Evolutionary conservation across 2,888 invertebrate genomes (phyloP), one percentile per base, ranked within the genome.

Genomic region (Eupithecia pulchellata): DNA sequence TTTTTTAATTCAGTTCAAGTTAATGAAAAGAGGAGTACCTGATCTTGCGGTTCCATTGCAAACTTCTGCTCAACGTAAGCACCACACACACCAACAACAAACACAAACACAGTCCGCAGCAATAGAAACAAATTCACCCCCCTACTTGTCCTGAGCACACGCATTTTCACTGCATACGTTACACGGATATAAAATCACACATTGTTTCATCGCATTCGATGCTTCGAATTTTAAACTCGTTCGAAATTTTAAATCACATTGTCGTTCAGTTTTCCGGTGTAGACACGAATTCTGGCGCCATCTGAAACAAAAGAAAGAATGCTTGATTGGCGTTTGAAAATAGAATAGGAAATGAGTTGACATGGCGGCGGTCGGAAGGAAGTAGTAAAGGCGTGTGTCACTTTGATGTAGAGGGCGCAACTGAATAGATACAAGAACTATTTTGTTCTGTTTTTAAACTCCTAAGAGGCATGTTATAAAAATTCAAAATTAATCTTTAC

Each of bases 21-120:
- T n/a, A n/a, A n/a, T n/a, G n/a, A n/a, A n/a, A n/a, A n/a, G n/a
- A n/a, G n/a, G n/a, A n/a, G n/a, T 71, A 90, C 96, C 91, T 93
- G 96, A 95, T 98, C 98, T 88, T 97, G 97, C 9, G 99, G 99
- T 87, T 99, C 97, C 95, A 97, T 97, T 60, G 97, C 97, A 91
- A 99, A 99, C 89, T 97, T 96, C 92, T 99, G 99, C 82, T 96
- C 96, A 62, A 86, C 86, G 78, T 82, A 86, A 81, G 93, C 86
- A 74, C 83, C 85, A 80, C 90, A 84, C 86, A 92, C 83, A 89
- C 88, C 79, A 83, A 89, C 78, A 86, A 83, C 77, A 81, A 84
- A 84, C 78, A 87, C 82, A 78, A 75, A 60, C 68, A 71, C 81
- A 81, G 93, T 94, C 93, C 93, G 92, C 14, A 94, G 76, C 73